Evolutionary conservation across 2,797 vertebrate genomes (phyloP).

Genomic region (Pipistrellus nathusii): DNA sequence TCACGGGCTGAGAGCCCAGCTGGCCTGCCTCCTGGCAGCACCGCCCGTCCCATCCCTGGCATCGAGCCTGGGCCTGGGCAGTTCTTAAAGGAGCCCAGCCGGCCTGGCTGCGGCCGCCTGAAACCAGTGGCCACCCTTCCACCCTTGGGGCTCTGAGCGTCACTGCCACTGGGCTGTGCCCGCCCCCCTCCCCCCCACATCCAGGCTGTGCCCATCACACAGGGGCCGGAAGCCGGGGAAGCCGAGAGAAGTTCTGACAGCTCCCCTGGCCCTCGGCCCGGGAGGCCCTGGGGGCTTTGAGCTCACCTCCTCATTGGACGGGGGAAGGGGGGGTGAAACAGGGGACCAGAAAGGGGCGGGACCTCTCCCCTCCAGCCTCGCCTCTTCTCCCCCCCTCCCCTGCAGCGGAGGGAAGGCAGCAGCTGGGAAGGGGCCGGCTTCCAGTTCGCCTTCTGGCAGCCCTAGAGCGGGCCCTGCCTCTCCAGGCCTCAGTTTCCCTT

Average conservation of each 20-base stretch:
- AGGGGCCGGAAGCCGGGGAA: too few relatives aligned
- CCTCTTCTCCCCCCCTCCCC: neutral
- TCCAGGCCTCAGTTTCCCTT: neutral
- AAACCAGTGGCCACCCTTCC: rapidly evolving
- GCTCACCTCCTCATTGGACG: neutral
- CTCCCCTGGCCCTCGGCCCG: neutral
- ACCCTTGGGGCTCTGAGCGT: neutral
- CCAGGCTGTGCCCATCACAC: neutral
- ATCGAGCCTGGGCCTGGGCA: neutral
- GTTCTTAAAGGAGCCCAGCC: conserved; percentile 46
- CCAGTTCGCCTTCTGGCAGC: neutral
- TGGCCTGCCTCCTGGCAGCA: neutral
- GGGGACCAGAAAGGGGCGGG: neutral
- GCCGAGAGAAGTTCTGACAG: neutral
- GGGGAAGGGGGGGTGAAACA: neutral
- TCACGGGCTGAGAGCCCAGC: neutral
- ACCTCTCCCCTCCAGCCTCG: neutral
- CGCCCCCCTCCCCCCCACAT: too few relatives aligned
- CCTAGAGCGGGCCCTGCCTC: neutral
- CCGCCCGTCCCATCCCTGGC: neutral
- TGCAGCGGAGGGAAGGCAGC: neutral
- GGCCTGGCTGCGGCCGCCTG: neutral
- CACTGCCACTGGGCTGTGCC: neutral
- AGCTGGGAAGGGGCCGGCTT: neutral
- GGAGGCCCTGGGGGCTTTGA: neutral